Percentiles rank a stretch among this genome's conserved stretches.
Conservation (phyloP, 2,797 vertebrate genomes). For the Manis javanica region DNA sequence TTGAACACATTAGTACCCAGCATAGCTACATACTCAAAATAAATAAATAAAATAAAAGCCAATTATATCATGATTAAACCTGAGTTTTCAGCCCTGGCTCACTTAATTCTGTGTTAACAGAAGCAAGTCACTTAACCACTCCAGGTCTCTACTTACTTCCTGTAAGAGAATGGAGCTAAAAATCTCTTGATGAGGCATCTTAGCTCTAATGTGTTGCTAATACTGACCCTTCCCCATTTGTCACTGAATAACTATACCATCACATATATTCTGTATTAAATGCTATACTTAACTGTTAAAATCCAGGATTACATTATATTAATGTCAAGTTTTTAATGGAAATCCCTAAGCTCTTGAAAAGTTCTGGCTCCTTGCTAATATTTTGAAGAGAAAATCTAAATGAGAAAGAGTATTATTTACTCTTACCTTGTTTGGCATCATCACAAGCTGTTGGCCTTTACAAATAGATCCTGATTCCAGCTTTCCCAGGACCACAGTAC, state of each 20-base stretch:
- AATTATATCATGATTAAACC: not conserved
- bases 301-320: not conserved
- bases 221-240: not conserved
- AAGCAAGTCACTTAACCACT: not conserved
- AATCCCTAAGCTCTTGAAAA: constrained; percentile 1
- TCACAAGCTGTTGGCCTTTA: constrained; percentile 98
- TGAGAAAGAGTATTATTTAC: not conserved
- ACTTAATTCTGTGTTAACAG: not conserved
- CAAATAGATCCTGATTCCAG: constrained; percentile 97
- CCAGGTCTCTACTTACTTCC: not conserved
- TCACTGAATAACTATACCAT: not conserved
- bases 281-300: not conserved
- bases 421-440: constrained; percentile 99
- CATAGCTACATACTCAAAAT: not conserved
- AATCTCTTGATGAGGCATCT: not conserved
- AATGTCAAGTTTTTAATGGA: not conserved
- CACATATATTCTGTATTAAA: not conserved
- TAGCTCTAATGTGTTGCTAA: not conserved
- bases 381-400: constrained; percentile 21
- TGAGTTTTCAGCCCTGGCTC: not conserved
- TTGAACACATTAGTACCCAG: not conserved
- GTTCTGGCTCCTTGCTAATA: not conserved
- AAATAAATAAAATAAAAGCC: not conserved
- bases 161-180: not conserved
- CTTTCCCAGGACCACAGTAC: constrained; percentile 97